A percentile compares a stretch with the other conserved stretches of the same genome.
Conservation (phyloP, 2,113 vertebrate genomes). For the Prunella himalayana region DNA sequence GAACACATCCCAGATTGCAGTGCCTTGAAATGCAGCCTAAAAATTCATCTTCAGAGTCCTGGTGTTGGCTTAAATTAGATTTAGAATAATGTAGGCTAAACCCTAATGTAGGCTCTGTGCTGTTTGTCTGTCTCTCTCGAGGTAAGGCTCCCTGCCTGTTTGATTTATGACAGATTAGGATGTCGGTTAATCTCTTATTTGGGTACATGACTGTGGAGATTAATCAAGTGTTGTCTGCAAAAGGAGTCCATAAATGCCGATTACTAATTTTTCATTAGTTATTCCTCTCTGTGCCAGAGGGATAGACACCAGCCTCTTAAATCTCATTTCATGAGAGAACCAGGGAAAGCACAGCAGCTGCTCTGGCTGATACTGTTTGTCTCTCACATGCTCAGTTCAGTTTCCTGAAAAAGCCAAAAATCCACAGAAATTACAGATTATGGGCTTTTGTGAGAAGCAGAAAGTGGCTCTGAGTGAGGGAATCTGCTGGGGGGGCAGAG, state of each 20-base stretch:
- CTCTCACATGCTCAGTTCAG: not conserved
- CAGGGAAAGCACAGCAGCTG: not conserved
- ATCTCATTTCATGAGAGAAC: not conserved
- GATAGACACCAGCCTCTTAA: not conserved
- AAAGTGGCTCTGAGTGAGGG: not conserved
- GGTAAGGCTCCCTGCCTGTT: not conserved
- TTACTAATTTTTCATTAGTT: not conserved
- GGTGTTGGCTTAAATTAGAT: not conserved
- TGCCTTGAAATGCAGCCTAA: not conserved
- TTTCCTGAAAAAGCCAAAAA: not conserved
- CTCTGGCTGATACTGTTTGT: not conserved
- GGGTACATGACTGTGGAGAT: not conserved
- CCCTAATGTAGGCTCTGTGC: not conserved
- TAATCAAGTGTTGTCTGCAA: not conserved
- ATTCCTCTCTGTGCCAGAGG: not conserved
- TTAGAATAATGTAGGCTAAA: not conserved
- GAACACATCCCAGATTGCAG: not conserved
- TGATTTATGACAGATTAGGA: constrained; percentile 11
- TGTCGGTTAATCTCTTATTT: not conserved
- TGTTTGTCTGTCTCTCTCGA: not conserved
- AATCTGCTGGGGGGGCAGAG: not conserved
- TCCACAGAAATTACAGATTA: not conserved
- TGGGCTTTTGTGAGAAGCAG: not conserved
- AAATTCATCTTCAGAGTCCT: not conserved
- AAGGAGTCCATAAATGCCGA: not conserved